Base-by-base conservation (phyloP, 2,113 vertebrate genomes). In the Vanacampus margaritifer region DNA sequence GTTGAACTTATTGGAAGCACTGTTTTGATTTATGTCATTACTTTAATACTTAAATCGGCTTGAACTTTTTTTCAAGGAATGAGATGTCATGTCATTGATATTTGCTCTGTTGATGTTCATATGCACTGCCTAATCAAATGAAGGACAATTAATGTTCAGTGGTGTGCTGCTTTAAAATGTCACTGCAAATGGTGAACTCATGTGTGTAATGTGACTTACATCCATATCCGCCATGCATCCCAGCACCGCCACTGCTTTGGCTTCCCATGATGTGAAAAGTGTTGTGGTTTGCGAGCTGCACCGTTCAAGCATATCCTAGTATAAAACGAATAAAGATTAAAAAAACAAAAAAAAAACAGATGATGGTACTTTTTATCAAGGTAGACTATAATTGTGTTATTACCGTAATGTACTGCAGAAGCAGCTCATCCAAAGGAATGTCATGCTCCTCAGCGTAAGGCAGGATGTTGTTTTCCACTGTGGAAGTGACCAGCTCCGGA, bases 391-490 rank as follows among this genome's bases (percentile, higher is more conserved):
- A 9, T 21, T 1, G 35, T 32, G 16, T 23, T 23, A 10, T 57
- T 80, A 98, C 97, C 95, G 95, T 95, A 79, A 99, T 95, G 62
- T 99, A 99, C 51, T 93, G 93, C 1, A 99, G 81, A 17, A 99
- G 92, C 0, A 97, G 85, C 35, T 95, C 93, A 53, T 99, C 94
- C 48, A 95, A 91, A 59, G 93, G 88, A 64, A 98, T 79, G 41
- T 86, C 76, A 51, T 96, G 94, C 43, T 95, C 93, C 19, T 85
- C 67, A 46, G 95, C 86, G 56, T 98, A 98, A 2, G 95, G 95
- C 56, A 89, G 79, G 46, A 99, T 82, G 48, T 90, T 91, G 65
- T 89, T 95, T 76, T 95, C 90, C 58, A 99, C 80, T 28, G 92
- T 78, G 0, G 87, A 88, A 1, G 95, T 89, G 41, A 99, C 92